These are phyloP conservation scores for Pterostichus madidus DNA, from an alignment of 2,888 invertebrate genomes.

Conservation along the genomic window DNA sequence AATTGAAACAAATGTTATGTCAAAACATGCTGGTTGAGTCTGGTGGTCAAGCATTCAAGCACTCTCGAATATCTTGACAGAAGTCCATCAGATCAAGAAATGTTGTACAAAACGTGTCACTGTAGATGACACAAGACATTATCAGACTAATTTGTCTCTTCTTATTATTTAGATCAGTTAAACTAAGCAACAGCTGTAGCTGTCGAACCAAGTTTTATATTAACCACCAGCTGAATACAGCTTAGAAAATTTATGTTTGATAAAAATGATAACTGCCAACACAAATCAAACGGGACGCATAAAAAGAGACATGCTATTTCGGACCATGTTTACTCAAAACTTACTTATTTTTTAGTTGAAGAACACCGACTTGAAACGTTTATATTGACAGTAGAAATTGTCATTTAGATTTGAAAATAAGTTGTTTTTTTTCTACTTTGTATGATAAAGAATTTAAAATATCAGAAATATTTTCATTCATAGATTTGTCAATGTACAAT, in stretches of 20 bases:
- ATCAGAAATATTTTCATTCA: too few relatives aligned
- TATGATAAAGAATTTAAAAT: too few relatives aligned
- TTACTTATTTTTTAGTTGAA: not conserved
- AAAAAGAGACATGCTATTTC: not conserved
- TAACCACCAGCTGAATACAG: conserved; percentile 13
- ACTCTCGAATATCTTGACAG: conserved; percentile 23
- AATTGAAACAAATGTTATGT: conserved; percentile 50
- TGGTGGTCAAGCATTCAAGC: conserved; percentile 53
- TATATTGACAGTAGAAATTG: too few relatives aligned
- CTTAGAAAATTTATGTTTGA: not conserved
- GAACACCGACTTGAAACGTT: too few relatives aligned
- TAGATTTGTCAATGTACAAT: too few relatives aligned
- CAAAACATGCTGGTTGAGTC: conserved; percentile 52
- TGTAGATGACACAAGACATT: conserved; percentile 58
- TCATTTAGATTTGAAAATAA: too few relatives aligned
- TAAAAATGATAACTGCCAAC: conserved; percentile 3
- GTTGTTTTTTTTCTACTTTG: too few relatives aligned
- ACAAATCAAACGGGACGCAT: not conserved
- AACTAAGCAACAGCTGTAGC: conserved; percentile 39
- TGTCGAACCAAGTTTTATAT: conserved; percentile 15
- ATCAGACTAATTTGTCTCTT: conserved; percentile 60
- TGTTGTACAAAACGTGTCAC: conserved; percentile 58
- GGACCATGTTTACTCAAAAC: not conserved
- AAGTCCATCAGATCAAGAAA: conserved; percentile 59
- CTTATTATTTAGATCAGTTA: conserved; percentile 57